Base-by-base conservation (phyloP, 2,888 invertebrate genomes). In the Noctua comes region DNA sequence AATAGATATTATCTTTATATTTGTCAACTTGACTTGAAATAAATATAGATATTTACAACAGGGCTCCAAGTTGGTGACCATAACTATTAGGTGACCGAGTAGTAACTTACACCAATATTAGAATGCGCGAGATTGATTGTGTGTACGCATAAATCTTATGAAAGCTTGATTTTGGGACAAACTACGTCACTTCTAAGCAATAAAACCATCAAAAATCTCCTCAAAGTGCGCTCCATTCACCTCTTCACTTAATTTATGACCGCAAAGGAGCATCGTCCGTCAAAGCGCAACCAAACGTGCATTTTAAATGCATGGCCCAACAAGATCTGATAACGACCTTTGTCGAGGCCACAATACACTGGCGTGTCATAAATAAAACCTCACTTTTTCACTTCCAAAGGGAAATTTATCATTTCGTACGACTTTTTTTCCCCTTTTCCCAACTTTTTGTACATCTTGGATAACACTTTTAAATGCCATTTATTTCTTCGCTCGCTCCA, bases 401-500 rank as follows among this genome's bases (percentile, higher is more conserved):
- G 93, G 94, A 93, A 94, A 95, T 96, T 96, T 96, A 96, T 96
- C 96, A 96, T 96, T 96, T 96, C 92, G 93, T 93, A 92, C 90
- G 91, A 92, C 90, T 93, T 96, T 95, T 88, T 95, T 94, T 93
- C 92, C 91, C 91, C 90, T 91, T 92, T 91, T 93, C 91, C 91
- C 90, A 91, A 92, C 91, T 93, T 95, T 95, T 95, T 95, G 94
- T 95, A 95, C 95, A 95, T 95, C 96, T 96, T 94, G 94, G 93
- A 96, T 96, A 95, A 96, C 96, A 95, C 96, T 95, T 96, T 95
- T 95, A 94, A 96, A 95, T 93, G 93, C 93, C 95, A 96, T 96
- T 96, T 96, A 96, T 96, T 95, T 95, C 92, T 80, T 92, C 91
- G 92, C 93, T 95, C 94, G 93, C 94, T 93, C 93, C 93, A 92